A percentile compares a stretch with the other conserved stretches of the same genome.
phyloP scores from a whole-genome alignment of 2,113 vertebrate species.

The Dinomys branickii region DNA sequence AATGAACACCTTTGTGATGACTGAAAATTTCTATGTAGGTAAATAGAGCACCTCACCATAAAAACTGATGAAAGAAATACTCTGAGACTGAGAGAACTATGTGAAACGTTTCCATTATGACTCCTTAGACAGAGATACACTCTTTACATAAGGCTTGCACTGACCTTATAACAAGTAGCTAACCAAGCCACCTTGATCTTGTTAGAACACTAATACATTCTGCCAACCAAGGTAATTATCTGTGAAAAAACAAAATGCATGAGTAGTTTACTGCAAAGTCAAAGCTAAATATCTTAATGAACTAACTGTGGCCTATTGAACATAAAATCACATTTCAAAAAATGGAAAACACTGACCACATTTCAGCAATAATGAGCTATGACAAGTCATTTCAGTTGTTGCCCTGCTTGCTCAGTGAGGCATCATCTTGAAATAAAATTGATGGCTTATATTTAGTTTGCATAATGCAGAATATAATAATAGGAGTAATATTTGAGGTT shows the following conservation, averaged over 20 bases:
- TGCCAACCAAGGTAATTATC: conserved; percentile 3
- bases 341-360: conserved; percentile 47
- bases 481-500: conserved; percentile 75
- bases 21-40: background rate
- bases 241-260: conserved; percentile 58
- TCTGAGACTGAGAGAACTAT: background rate
- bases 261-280: conserved; percentile 39
- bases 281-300: conserved; percentile 68
- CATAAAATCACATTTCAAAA: conserved; percentile 60
- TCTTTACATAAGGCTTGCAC: background rate
- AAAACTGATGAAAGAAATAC: background rate
- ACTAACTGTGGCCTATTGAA: conserved; percentile 62
- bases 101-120: background rate
- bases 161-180: background rate
- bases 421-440: conserved; percentile 70
- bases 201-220: background rate
- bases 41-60: background rate
- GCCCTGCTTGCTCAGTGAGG: conserved; percentile 67
- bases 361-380: conserved; percentile 77
- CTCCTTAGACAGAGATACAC: background rate
- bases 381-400: conserved; percentile 67
- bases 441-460: conserved; percentile 82
- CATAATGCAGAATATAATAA: conserved; percentile 70
- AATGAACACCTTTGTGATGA: background rate
- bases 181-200: conserved; percentile 21